These are phyloP conservation scores for Eptatretus atami DNA, from an alignment of 2,797 vertebrate genomes.

Conservation along the genomic window DNA sequence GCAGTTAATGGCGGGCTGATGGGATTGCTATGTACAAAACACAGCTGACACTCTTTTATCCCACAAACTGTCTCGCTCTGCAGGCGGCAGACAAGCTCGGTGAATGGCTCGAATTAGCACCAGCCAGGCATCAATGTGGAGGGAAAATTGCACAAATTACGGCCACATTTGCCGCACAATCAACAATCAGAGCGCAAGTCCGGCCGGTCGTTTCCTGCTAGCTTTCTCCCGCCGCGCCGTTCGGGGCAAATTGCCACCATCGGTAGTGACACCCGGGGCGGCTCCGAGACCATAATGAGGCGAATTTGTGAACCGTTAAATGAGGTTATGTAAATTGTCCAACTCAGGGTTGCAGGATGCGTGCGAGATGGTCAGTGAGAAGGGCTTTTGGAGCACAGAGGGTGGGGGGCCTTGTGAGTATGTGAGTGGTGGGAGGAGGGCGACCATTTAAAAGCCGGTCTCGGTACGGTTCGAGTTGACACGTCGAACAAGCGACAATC, in stretches of 20 bases:
- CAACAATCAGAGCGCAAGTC: conserved; percentile 2
- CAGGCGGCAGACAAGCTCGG: not conserved
- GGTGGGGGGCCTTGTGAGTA: no score
- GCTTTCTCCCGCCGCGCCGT: not conserved
- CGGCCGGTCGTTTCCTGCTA: conserved; percentile 1
- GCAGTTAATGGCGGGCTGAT: conserved; percentile 1
- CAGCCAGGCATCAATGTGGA: conserved; percentile 2
- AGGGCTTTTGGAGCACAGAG: no score
- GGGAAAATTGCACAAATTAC: conserved; percentile 5
- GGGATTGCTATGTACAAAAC: conserved; percentile 5
- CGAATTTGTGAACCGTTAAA: conserved; percentile 5
- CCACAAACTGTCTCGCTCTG: conserved; percentile 2
- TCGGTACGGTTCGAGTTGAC: no score
- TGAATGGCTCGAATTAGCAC: conserved; percentile 5
- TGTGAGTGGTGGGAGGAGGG: no score
- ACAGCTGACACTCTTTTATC: conserved; percentile 5
- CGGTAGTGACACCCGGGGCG: not conserved
- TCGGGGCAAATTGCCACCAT: not conserved
- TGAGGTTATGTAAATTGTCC: conserved; percentile 4
- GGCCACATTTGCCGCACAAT: conserved; percentile 2
- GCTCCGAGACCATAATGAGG: not conserved
- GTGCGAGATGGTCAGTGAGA: no score
- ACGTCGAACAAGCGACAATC: no score
- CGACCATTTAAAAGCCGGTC: no score
- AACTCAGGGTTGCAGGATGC: not conserved